Evolutionary conservation across 2,888 invertebrate species (phyloP).

Genomic region (Panopea generosa): DNA sequence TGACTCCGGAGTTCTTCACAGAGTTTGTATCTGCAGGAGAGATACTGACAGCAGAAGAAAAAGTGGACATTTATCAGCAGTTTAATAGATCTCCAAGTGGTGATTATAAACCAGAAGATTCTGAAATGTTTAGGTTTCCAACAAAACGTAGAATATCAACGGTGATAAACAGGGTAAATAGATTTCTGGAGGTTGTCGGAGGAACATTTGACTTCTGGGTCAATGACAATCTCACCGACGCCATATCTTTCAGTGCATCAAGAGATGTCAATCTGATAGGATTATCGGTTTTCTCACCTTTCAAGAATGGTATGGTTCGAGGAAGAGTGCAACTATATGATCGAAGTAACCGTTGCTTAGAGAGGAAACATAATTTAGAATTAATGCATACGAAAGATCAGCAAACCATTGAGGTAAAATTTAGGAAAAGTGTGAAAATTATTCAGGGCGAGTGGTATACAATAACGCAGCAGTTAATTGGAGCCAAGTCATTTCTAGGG

Average conservation of each 20-base stretch:
- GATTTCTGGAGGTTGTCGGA: constrained; percentile 48
- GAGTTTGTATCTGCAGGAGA: constrained; percentile 88
- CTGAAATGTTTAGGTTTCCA: constrained; percentile 18
- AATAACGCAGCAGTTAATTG: constrained; percentile 47
- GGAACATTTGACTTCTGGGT: constrained; percentile 61
- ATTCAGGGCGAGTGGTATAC: constrained; percentile 53
- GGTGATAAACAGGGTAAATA: constrained; percentile 21
- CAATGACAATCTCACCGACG: constrained; percentile 53
- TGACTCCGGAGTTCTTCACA: constrained; percentile 87
- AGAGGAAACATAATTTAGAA: constrained; percentile 27
- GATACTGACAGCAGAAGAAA: constrained; percentile 87
- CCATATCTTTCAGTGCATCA: constrained; percentile 50
- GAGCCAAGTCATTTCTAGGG: constrained; percentile 47
- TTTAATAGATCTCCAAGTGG: constrained; percentile 12
- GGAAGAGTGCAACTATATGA: constrained; percentile 49
- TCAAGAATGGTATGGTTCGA: constrained; percentile 42
- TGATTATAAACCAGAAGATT: constrained; percentile 8
- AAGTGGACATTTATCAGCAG: constrained; percentile 73
- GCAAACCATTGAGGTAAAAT: constrained; percentile 39
- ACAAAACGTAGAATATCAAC: constrained; percentile 29
- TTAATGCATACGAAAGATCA: constrained; percentile 20
- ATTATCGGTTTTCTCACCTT: constrained; percentile 48
- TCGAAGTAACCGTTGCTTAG: constrained; percentile 38
- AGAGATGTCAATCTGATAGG: constrained; percentile 47
- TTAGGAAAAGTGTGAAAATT: constrained; percentile 27